Base-by-base conservation (phyloP, 2,113 vertebrate species). In the Oryzias celebensis region DNA sequence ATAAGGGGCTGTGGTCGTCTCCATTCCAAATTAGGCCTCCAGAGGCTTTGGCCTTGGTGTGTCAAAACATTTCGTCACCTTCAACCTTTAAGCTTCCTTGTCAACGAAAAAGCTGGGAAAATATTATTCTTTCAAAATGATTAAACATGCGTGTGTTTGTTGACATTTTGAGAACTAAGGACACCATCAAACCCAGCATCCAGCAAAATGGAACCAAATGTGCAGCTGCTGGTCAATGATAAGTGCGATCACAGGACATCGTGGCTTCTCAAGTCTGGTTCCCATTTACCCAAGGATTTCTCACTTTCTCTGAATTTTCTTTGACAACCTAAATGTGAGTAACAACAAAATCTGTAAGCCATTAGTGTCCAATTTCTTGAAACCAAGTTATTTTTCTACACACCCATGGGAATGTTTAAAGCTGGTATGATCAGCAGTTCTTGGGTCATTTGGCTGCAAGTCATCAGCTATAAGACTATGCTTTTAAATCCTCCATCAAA, bases 151-250 rank as follows among this genome's bases (percentile, higher is more conserved):
- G 46, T 60, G 65, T 10, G 64, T 68, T 78, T 56, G 62, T 65
- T 73, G 76, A 77, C 81, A 82, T 58, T 73, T 72, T 71, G 84
- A 90, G 68, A 20, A 76, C 52, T 51, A 69, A 85, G 73, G 72
- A 79, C 81, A 57, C 45, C 71, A 68, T 77, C 68, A 77, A 71
- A 74, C 48, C n/a, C 16, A 16, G 59, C 55, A 76, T 68, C 75
- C 15, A 54, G 65, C 48, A 1, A 88, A 89, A 84, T 79, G 75
- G 74, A 88, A 85, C 85, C 84, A 85, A 87, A 87, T 90, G 85
- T 71, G 68, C 52, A 42, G 48, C 54, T 52, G 71, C 57, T 71
- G 78, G 78, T 68, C 80, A 87, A 58, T 71, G 81, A 85, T 78
- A 74, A 63, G 81, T 24, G 43, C 83, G 85, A 86, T 88, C 84